Conservation (phyloP, 2,113 vertebrate species). For the Chaetorhynchus papuensis region DNA sequence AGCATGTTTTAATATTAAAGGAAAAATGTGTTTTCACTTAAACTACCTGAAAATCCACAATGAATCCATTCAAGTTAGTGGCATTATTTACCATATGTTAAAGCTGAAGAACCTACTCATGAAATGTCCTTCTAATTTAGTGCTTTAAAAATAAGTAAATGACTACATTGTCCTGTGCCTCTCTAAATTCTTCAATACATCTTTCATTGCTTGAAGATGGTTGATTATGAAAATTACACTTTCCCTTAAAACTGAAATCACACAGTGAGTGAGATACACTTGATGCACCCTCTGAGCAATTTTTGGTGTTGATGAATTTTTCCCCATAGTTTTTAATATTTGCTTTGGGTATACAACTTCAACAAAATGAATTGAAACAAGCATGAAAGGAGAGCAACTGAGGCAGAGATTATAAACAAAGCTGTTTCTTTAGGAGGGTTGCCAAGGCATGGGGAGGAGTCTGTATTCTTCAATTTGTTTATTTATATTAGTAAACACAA, state of each 20-base stretch:
- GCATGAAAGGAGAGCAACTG: background rate
- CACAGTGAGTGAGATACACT: background rate
- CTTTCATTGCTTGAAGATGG: background rate
- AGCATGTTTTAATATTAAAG: conserved; percentile 12
- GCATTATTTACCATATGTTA: background rate
- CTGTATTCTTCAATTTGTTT: background rate
- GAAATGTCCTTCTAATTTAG: background rate
- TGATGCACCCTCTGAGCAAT: background rate
- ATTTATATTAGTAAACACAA: background rate
- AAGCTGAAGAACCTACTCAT: background rate
- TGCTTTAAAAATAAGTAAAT: background rate
- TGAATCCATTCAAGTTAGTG: background rate
- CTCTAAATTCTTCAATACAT: background rate
- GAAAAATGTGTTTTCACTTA: conserved; percentile 35
- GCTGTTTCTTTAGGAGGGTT: background rate
- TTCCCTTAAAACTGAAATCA: background rate
- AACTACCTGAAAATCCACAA: conserved; percentile 28
- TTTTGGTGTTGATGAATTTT: background rate
- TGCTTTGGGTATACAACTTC: background rate
- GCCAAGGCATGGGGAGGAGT: background rate
- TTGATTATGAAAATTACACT: background rate
- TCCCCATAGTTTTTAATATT: background rate
- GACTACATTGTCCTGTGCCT: background rate
- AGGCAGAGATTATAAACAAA: background rate
- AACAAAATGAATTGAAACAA: background rate